These are phyloP conservation scores for Erebia epiphron DNA, from an alignment of 2,888 invertebrate genomes.

Conservation along the genomic window DNA sequence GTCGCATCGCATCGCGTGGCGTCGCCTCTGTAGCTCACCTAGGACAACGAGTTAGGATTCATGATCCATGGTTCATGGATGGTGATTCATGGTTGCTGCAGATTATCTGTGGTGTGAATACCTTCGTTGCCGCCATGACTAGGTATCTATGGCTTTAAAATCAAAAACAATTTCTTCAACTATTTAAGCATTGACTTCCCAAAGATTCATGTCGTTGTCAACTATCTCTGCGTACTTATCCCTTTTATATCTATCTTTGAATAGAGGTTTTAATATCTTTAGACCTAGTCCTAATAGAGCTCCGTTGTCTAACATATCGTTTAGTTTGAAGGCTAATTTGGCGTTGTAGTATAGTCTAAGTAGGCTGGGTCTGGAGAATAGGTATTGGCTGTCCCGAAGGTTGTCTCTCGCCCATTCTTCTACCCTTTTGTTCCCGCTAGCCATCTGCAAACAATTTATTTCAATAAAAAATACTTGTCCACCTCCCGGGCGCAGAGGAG, in stretches of 20 bases:
- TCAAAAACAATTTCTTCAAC: conserved; percentile 1
- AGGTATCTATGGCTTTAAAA: not conserved
- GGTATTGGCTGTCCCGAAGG: conserved; percentile 87
- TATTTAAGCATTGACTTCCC: conserved; percentile 84
- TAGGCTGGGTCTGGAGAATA: conserved; percentile 91
- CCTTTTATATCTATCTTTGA: conserved; percentile 86
- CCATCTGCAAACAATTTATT: conserved; percentile 68
- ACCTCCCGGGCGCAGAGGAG: too few species aligned
- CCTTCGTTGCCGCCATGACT: too few species aligned
- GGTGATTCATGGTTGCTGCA: too few species aligned
- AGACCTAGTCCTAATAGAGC: conserved; percentile 90
- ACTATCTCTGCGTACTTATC: conserved; percentile 92
- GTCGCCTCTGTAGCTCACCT: too few species aligned
- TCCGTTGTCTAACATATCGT: conserved; percentile 88
- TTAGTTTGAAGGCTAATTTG: conserved; percentile 85
- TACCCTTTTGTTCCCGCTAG: conserved; percentile 89
- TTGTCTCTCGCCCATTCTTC: conserved; percentile 88
- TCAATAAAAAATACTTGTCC: not conserved
- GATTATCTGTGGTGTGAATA: too few species aligned
- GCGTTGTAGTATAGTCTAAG: conserved; percentile 90
- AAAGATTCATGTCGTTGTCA: conserved; percentile 92
- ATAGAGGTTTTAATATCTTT: conserved; percentile 88
- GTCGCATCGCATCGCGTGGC: too few species aligned
- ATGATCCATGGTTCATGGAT: too few species aligned
- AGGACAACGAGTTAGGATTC: too few species aligned